Evolutionary conservation across 1,140 invertebrate species (phyloP).

Genomic region (Uloborus diversus): DNA sequence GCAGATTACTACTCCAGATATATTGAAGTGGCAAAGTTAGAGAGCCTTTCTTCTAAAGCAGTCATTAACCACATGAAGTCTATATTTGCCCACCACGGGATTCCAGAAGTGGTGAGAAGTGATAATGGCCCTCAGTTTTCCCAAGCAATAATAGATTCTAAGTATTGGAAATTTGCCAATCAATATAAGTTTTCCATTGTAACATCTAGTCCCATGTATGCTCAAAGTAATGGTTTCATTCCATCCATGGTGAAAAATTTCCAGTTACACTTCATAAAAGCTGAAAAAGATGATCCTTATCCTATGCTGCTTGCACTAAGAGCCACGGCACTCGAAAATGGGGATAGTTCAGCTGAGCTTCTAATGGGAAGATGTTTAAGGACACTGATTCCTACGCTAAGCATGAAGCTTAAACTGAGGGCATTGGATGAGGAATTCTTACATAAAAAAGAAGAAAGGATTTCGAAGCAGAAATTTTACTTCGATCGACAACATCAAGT

Average conservation of each 20-base stretch:
- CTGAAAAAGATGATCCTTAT: neutral
- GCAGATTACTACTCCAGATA: neutral
- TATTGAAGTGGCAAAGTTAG: constrained; percentile 1
- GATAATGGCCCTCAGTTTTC: neutral
- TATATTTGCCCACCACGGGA: neutral
- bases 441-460: neutral
- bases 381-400: neutral
- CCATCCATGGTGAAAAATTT: neutral
- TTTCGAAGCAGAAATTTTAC: neutral
- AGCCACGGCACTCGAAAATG: neutral
- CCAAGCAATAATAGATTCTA: neutral
- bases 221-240: constrained; percentile 3
- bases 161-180: neutral
- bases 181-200: neutral
- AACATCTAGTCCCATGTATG: neutral
- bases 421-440: neutral
- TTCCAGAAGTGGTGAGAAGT: neutral
- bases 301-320: neutral
- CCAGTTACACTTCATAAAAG: neutral
- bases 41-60: neutral
- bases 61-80: neutral
- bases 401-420: neutral
- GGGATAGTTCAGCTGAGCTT: neutral
- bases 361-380: neutral
- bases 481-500: neutral